Evolutionary conservation across 2,888 invertebrate genomes (phyloP).

Genomic region (Hypolimnas misippus): DNA sequence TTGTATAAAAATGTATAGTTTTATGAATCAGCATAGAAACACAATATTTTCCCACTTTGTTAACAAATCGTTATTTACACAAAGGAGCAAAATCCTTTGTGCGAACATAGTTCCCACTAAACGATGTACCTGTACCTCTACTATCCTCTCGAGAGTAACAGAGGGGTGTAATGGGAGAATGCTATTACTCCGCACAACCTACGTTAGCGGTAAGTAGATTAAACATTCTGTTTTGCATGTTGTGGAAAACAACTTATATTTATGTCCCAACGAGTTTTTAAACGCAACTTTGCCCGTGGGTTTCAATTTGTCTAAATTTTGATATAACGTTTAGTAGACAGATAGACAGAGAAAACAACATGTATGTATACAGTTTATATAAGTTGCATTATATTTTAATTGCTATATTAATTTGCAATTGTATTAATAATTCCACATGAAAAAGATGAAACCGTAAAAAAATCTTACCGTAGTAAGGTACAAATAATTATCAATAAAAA

Average conservation of each 20-base stretch:
- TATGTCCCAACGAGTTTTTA: neutral
- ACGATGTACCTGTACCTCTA: conserved; percentile 7
- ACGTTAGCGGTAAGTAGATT: conserved; percentile 20
- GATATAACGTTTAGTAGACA: no score
- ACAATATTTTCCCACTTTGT: neutral
- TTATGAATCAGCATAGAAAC: no score
- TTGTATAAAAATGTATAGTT: no score
- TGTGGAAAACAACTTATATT: conserved; percentile 20
- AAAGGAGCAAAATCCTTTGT: conserved; percentile 4
- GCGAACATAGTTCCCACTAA: neutral
- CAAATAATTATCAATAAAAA: no score
- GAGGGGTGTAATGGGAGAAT: conserved; percentile 12
- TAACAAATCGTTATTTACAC: conserved; percentile 2
- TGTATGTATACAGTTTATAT: no score
- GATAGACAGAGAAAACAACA: no score
- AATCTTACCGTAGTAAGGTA: no score
- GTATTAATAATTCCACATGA: no score
- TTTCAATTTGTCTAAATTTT: no score
- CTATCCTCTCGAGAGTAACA: conserved; percentile 7
- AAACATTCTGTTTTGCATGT: conserved; percentile 16
- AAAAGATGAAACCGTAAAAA: no score
- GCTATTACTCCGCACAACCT: conserved; percentile 8
- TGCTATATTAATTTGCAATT: no score
- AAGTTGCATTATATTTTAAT: no score
- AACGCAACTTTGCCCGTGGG: neutral